Conservation (phyloP, 2,888 invertebrate species). For the Drymonia ruficornis region DNA sequence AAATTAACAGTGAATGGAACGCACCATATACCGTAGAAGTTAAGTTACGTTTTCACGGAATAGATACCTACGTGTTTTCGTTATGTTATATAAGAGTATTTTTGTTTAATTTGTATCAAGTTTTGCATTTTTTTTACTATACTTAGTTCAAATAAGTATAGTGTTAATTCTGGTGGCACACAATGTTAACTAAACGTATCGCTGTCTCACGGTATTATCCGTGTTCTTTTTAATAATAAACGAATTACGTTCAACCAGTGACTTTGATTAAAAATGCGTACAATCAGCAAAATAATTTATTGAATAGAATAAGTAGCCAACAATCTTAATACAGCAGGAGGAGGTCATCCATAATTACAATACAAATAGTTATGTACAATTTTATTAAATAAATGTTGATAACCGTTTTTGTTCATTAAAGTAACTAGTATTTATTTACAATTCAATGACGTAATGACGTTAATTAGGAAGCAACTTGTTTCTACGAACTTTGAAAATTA, state of each 20-base stretch:
- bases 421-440: not conserved
- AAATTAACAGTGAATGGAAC: no score
- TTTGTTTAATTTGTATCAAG: conserved; percentile 10
- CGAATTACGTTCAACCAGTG: not conserved
- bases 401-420: not conserved
- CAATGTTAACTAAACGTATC: no score
- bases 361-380: not conserved
- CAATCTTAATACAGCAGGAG: not conserved
- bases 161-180: no score
- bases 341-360: not conserved
- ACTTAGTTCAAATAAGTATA: no score
- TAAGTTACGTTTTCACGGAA: no score
- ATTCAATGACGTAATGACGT: not conserved
- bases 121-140: no score
- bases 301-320: not conserved
- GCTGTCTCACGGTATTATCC: no score
- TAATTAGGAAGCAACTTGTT: no score
- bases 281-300: not conserved
- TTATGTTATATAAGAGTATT: no score
- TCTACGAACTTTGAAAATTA: no score
- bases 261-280: not conserved
- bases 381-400: not conserved
- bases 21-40: no score
- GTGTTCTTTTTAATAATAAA: not conserved
- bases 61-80: no score